A percentile compares a stretch with the other conserved stretches of the same genome.
Conservation (phyloP, 2,888 invertebrate species). For the Holacanthella duospinosa region DNA sequence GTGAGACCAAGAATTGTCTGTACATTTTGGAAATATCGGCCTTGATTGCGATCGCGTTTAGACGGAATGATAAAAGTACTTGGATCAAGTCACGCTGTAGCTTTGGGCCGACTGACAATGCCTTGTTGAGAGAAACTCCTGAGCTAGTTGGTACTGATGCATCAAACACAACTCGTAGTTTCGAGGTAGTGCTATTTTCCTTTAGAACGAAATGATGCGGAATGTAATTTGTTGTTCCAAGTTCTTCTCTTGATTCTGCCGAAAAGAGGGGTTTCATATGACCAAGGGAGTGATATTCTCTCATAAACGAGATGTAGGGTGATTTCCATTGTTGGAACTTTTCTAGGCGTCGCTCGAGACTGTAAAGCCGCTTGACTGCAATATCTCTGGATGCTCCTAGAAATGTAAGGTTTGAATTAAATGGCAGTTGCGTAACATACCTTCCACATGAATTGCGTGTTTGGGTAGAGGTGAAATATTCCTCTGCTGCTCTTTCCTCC, state of each 20-base stretch:
- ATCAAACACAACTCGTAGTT: slow-evolving; percentile 33
- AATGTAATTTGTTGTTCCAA: neutral
- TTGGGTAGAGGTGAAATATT: neutral
- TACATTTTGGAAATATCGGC: slow-evolving; percentile 42
- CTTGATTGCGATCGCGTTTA: slow-evolving; percentile 37
- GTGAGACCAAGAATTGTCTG: slow-evolving; percentile 38
- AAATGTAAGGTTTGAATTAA: neutral
- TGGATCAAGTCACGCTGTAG: slow-evolving; percentile 39
- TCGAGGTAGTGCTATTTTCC: neutral
- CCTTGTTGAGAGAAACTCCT: slow-evolving; percentile 39
- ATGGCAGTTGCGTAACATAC: neutral
- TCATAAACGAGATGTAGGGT: neutral
- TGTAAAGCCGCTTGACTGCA: neutral
- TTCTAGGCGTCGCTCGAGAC: neutral
- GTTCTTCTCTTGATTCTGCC: neutral
- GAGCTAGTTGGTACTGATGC: slow-evolving; percentile 16
- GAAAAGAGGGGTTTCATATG: neutral
- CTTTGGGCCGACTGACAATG: slow-evolving; percentile 38
- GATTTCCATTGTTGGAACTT: neutral
- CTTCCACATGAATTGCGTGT: neutral
- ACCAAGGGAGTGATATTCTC: neutral
- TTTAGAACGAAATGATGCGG: neutral
- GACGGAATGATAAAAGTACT: slow-evolving; percentile 39
- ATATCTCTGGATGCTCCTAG: neutral
- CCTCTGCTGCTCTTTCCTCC: neutral